Evolutionary conservation across 64 coral and sea anemone genomes (phyloP).

Genomic region (Pocillopora damicornis): DNA sequence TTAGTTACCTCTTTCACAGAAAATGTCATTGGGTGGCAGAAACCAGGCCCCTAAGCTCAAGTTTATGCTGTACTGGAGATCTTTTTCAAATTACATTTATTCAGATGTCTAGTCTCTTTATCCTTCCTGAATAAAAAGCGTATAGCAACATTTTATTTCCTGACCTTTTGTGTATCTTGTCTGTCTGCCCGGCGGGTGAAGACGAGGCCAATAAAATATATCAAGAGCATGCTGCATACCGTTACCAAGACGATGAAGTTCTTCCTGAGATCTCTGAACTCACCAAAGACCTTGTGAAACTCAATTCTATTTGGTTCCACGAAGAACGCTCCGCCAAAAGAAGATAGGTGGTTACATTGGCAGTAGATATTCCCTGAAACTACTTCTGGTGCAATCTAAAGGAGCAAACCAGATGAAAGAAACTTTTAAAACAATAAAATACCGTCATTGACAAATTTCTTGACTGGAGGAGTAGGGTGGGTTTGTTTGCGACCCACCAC

Average conservation of each 20-base stretch:
- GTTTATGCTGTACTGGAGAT: too few species aligned
- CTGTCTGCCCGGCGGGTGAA: slow-evolving; percentile 24
- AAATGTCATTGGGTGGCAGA: too few species aligned
- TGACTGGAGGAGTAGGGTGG: not conserved
- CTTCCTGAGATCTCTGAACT: not conserved
- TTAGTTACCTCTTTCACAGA: too few species aligned
- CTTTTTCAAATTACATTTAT: too few species aligned
- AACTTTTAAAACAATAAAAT: not conserved
- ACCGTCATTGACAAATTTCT: not conserved
- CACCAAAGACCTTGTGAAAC: slow-evolving; percentile 3
- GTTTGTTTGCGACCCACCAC: too few species aligned
- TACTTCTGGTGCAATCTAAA: not conserved
- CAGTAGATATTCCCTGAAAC: slow-evolving; percentile 16
- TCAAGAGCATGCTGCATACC: slow-evolving; percentile 27
- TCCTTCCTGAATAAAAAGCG: not conserved
- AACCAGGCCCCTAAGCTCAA: too few species aligned
- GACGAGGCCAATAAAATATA: slow-evolving; percentile 35
- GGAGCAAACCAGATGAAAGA: not conserved
- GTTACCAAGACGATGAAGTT: slow-evolving; percentile 41
- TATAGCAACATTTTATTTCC: not conserved
- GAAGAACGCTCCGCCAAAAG: slow-evolving; percentile 65
- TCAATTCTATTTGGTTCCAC: slow-evolving; percentile 52
- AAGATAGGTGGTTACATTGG: slow-evolving; percentile 44
- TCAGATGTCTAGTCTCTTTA: too few species aligned
- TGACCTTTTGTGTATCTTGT: slow-evolving; percentile 52